Evolutionary conservation across 2,797 vertebrate genomes (phyloP).

Genomic region (Dendrocincla fuliginosa): DNA sequence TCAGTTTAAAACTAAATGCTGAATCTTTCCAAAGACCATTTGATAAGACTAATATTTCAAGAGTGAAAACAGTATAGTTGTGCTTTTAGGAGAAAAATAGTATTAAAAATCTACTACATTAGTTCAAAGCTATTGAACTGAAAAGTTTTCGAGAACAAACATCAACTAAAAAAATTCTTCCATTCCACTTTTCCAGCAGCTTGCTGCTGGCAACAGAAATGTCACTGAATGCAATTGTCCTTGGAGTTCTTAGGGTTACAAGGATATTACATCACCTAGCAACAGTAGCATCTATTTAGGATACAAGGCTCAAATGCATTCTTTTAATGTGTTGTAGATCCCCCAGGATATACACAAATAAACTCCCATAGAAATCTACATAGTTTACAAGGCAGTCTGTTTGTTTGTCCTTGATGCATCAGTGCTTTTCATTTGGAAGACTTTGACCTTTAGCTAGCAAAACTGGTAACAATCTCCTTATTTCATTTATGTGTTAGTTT

Average conservation of each 20-base stretch:
- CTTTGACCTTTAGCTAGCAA: slow-evolving; percentile 26
- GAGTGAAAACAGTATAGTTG: background rate
- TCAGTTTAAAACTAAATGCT: slow-evolving; percentile 37
- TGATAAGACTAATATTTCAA: background rate
- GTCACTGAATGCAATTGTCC: background rate
- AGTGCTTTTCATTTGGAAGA: slow-evolving; percentile 21
- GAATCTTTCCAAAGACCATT: slow-evolving; percentile 38
- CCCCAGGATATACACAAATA: slow-evolving; percentile 20
- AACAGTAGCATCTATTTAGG: slow-evolving; percentile 40
- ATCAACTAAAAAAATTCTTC: background rate
- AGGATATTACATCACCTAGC: slow-evolving; percentile 47
- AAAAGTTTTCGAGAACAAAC: background rate
- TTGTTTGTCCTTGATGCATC: slow-evolving; percentile 36
- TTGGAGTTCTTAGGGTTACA: slow-evolving; percentile 20
- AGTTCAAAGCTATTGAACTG: background rate
- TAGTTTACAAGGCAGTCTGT: background rate
- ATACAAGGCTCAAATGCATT: slow-evolving; percentile 35
- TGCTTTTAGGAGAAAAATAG: background rate
- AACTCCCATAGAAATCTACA: background rate
- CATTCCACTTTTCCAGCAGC: background rate
- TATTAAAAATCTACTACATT: background rate
- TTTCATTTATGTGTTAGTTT: background rate
- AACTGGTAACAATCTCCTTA: background rate
- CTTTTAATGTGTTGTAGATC: slow-evolving; percentile 29
- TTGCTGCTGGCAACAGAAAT: background rate